Evolutionary conservation across 2,888 invertebrate species (phyloP), one percentile per base, ranked within the genome.

Genomic region (Eulithis prunata): DNA sequence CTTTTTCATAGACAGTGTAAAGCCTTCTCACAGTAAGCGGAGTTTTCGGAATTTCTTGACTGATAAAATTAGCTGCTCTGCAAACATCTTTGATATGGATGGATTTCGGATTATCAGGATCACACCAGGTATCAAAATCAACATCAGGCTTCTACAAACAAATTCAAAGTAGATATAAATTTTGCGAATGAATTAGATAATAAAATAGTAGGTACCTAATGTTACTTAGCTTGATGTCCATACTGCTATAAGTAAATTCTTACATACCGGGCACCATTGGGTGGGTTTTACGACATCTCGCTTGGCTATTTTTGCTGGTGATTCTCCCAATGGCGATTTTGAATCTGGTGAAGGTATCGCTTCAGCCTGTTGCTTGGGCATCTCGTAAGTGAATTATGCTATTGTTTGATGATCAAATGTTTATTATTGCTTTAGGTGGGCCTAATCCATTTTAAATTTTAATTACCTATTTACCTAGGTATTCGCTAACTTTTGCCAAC

Each of bases 31-130:
- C 85, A 77, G 74, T 32, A 11, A 87, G 72, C 3, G 81, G 83
- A 52, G 84, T 83, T 56, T 51, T 53, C 3, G 78, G 81, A 93
- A 96, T 66, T 93, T 94, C 52, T 91, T 94, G 61, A 94, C 86
- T 87, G 56, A 94, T 87, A 46, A 94, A 87, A 4, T 94, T 93
- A 2, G 94, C 92, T 47, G 96, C 96, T 62, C 94, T 94, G 64
- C 91, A 90, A 51, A 95, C 86, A 66, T 95, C 94, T 73, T 94
- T 92, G 72, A 94, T 94, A 41, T 80, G 78, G 52, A 95, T 81
- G 4, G 80, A 77, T 77, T 79, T 85, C 32, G 88, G 88, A 57
- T 83, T 78, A 77, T 79, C 66, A 43, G 82, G 78, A 71, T 89
- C 82, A 66, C 85, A 87, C 65, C 63, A 75, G 1, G 69, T 70